Percentiles rank a stretch among this genome's conserved stretches.
Evolutionary conservation across 2,113 vertebrate species (phyloP).

Genomic region (Lamprotornis superbus): DNA sequence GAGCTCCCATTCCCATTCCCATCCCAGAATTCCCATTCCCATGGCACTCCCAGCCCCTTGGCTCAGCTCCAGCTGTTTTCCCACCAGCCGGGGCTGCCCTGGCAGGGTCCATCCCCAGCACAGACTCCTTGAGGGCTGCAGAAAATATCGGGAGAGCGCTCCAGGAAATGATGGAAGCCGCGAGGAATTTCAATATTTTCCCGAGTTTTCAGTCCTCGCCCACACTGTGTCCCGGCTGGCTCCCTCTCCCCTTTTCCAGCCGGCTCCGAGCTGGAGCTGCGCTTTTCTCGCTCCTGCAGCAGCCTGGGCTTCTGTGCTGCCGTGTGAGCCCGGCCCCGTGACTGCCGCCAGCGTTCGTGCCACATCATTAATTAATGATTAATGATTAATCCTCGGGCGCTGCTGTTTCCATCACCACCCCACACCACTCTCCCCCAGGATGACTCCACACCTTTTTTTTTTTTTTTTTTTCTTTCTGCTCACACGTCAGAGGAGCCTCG

Average conservation of each 20-base stretch:
- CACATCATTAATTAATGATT: not conserved
- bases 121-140: not conserved
- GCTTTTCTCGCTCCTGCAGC: not conserved
- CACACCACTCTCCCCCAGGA: not conserved
- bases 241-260: not conserved
- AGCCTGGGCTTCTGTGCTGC: not conserved
- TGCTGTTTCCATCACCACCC: constrained; percentile 9
- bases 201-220: constrained; percentile 18
- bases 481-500: not conserved
- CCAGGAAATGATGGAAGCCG: constrained; percentile 49
- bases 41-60: not conserved
- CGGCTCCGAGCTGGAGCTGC: not conserved
- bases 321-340: no score
- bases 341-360: no score
- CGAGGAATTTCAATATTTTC: constrained; percentile 36
- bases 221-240: not conserved
- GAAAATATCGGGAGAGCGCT: not conserved
- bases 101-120: not conserved
- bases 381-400: not conserved
- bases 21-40: no score
- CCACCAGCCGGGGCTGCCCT: not conserved
- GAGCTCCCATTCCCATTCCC: no score
- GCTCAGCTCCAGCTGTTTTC: fast-evolving
- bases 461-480: not conserved
- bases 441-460: not conserved